Evolutionary conservation across 2,113 vertebrate genomes (phyloP), one percentile per base, ranked within the genome.

Genomic region (Cyphomyrus discorhynchus): DNA sequence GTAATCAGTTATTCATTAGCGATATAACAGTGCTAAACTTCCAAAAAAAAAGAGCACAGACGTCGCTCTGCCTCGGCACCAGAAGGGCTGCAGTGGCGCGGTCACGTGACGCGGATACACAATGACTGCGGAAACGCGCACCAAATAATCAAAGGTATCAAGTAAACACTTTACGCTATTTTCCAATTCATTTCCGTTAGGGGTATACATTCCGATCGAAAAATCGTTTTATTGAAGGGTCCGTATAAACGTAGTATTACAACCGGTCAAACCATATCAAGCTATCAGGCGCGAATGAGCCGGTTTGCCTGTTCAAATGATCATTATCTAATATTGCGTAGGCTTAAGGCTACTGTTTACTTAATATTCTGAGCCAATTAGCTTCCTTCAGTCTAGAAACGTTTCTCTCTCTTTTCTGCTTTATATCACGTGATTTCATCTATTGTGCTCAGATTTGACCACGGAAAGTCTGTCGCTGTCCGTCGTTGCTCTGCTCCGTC

Each of bases 31-130:
- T 62, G 24, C 58, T 53, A 53, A 53, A 53, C 52, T 21, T 50
- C 2, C 49, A 50, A 50, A 50, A 21, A n/a, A 19, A 21, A 56
- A 56, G 15, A 56, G 53, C 53, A 21, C 19, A n/a, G 24, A 62
- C 24, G 7, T 62, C 56, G 56, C 24, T n/a, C 56, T n/a, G 24
- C 7, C 24, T 62, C 56, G 56, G 21, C 56, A 62, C 56, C 24
- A 62, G 21, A n/a, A 7, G 56, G 24, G 56, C 56, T 62, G 56
- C 56, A 62, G 56, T n/a, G 24, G 24, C 24, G 21, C n/a, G 49
- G 49, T 53, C 89, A 85, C 49, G 77, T 85, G 89, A 89, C 5
- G 80, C 89, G 89, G 89, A 89, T 86, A 15, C 47, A 84, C 39
- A 3, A 24, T 45, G 24, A 84, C 82, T 84, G 82, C 45, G 82